Evolutionary conservation across 2,888 invertebrate genomes (phyloP).

Genomic region (Shargacucullia verbasci): DNA sequence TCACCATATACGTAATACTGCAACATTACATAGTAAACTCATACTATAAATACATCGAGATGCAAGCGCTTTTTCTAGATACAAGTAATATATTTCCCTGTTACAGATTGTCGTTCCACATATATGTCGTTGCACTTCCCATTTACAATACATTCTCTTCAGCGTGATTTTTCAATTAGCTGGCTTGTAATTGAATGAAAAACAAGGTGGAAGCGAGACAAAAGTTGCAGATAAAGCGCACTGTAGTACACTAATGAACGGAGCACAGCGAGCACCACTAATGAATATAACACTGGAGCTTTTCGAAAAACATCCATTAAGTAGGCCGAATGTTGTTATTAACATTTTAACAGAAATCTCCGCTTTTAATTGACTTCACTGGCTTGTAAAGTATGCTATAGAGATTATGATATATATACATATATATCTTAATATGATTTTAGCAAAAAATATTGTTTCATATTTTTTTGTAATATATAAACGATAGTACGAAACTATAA

Average conservation of each 20-base stretch:
- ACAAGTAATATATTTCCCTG: background rate
- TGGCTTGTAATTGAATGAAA: constrained; percentile 73
- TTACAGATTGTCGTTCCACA: background rate
- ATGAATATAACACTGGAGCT: constrained; percentile 78
- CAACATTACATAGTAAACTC: constrained; percentile 18
- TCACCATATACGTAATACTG: background rate
- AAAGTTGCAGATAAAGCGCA: constrained; percentile 71
- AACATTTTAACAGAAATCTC: constrained; percentile 55
- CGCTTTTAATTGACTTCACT: constrained; percentile 21
- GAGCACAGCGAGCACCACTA: constrained; percentile 69
- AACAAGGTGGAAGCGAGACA: constrained; percentile 69
- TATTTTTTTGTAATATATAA: no score
- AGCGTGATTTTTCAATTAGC: constrained; percentile 71
- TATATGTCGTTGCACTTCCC: constrained; percentile 16
- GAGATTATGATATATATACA: background rate
- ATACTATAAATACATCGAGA: background rate
- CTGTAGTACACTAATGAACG: constrained; percentile 78
- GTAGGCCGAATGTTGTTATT: constrained; percentile 68
- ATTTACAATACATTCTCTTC: constrained; percentile 51
- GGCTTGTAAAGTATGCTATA: constrained; percentile 1
- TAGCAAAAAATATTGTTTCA: no score
- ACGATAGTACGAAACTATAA: no score
- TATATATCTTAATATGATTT: no score
- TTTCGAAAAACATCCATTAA: constrained; percentile 73
- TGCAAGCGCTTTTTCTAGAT: background rate